These are phyloP conservation scores for Heliconius hermathena DNA, from an alignment of 1,140 invertebrate genomes.

Conservation along the genomic window DNA sequence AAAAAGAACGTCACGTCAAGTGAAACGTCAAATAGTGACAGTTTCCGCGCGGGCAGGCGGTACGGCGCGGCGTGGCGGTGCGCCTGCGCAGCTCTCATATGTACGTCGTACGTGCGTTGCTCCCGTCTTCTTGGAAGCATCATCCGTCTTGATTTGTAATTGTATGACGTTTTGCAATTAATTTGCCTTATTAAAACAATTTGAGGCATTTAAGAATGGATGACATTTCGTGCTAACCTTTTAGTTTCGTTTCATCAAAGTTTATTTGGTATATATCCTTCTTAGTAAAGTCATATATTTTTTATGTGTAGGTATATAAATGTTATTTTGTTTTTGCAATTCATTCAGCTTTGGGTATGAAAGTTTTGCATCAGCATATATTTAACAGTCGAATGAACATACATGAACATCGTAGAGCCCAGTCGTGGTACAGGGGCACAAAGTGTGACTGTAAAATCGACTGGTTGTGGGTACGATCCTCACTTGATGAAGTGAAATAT, in stretches of 20 bases:
- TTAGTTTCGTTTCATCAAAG: not conserved
- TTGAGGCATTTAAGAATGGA: constrained; percentile 27
- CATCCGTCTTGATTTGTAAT: constrained; percentile 55
- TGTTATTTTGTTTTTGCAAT: not conserved
- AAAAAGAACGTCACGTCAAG: constrained; percentile 76
- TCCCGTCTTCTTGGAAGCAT: constrained; percentile 70
- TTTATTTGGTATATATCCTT: not conserved
- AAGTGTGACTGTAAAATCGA: too few species aligned
- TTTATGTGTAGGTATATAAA: not conserved
- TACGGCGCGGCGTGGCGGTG: constrained; percentile 41
- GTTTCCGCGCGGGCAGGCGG: constrained; percentile 70
- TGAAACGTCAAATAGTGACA: constrained; percentile 79
- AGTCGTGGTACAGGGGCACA: too few species aligned
- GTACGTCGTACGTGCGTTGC: constrained; percentile 55
- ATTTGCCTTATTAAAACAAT: constrained; percentile 49
- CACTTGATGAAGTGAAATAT: too few species aligned
- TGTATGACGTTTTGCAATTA: constrained; percentile 58
- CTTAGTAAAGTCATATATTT: not conserved
- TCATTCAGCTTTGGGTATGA: too few species aligned
- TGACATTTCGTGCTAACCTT: constrained; percentile 4
- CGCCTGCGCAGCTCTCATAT: not conserved
- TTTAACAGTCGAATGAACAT: too few species aligned
- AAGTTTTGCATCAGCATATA: too few species aligned
- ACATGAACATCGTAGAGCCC: too few species aligned
- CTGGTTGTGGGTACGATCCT: too few species aligned